Conservation (phyloP, 64 coral and sea anemone species). For the Actinia equina region DNA sequence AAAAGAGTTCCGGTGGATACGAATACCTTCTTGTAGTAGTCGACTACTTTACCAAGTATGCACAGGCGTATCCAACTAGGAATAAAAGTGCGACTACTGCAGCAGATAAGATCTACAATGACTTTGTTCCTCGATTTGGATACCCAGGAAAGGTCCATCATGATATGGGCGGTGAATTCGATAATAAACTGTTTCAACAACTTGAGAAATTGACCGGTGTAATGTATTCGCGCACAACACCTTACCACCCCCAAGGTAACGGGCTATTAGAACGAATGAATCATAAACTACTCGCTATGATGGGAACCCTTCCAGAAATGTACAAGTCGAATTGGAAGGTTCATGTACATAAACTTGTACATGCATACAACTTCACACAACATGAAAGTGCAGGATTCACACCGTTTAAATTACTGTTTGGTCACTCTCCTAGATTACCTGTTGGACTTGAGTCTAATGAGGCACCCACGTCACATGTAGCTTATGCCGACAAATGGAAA, state of each 20-base stretch:
- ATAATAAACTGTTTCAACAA: neutral
- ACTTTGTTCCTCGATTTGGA: neutral
- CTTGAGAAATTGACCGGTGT: too few relatives aligned
- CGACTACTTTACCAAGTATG: conserved; percentile 18
- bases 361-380: conserved; percentile 15
- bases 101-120: conserved; percentile 5
- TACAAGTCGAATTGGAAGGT: conserved; percentile 15
- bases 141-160: neutral
- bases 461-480: neutral
- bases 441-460: neutral
- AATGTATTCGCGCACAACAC: neutral
- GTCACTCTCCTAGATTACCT: neutral
- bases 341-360: neutral
- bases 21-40: conserved; percentile 23
- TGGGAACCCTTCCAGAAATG: neutral
- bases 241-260: neutral
- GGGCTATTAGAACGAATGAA: neutral
- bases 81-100: neutral
- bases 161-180: neutral
- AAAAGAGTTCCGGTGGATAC: conserved; percentile 16
- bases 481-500: neutral
- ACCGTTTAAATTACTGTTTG: conserved; percentile 1
- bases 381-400: neutral
- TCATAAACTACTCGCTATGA: neutral
- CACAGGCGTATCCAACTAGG: conserved; percentile 13